Conservation (phyloP, 2,888 invertebrate genomes). For the Quadriops clusia region DNA sequence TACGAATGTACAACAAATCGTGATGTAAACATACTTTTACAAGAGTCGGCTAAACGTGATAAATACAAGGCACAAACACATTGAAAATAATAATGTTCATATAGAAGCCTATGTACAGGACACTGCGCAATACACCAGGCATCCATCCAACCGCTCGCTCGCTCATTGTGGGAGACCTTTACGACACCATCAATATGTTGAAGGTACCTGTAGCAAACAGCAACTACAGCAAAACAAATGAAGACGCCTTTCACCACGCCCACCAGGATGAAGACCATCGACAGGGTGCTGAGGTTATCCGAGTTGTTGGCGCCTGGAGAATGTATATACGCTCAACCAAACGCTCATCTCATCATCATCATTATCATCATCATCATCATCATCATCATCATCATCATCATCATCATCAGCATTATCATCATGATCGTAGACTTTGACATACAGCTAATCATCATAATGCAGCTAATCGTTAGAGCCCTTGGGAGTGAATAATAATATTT, state of each 20-base stretch:
- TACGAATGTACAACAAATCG: too few species aligned
- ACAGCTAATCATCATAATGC: too few species aligned
- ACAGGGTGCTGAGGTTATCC: constrained; percentile 78
- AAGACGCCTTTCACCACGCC: constrained; percentile 87
- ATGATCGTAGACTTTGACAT: too few species aligned
- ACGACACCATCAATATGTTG: constrained; percentile 12
- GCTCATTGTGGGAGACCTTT: constrained; percentile 12
- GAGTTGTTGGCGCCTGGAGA: constrained; percentile 62
- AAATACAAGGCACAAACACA: constrained; percentile 25
- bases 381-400: too few species aligned
- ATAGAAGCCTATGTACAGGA: constrained; percentile 36
- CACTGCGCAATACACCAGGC: constrained; percentile 21
- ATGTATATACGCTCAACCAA: constrained; percentile 19
- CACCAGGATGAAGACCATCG: constrained; percentile 87
- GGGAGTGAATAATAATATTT: too few species aligned
- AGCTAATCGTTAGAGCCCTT: too few species aligned
- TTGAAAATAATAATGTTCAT: constrained; percentile 26
- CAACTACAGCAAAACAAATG: constrained; percentile 90
- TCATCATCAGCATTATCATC: too few species aligned
- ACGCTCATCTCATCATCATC: too few species aligned
- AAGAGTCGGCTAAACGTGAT: constrained; percentile 15
- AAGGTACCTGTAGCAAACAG: constrained; percentile 87
- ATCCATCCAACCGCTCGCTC: neutral
- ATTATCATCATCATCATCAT: too few species aligned
- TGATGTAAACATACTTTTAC: neutral